Percentiles rank a stretch among this genome's conserved stretches.
phyloP scores from a whole-genome alignment of 2,113 vertebrate genomes.

The Pelecanus crispus region DNA sequence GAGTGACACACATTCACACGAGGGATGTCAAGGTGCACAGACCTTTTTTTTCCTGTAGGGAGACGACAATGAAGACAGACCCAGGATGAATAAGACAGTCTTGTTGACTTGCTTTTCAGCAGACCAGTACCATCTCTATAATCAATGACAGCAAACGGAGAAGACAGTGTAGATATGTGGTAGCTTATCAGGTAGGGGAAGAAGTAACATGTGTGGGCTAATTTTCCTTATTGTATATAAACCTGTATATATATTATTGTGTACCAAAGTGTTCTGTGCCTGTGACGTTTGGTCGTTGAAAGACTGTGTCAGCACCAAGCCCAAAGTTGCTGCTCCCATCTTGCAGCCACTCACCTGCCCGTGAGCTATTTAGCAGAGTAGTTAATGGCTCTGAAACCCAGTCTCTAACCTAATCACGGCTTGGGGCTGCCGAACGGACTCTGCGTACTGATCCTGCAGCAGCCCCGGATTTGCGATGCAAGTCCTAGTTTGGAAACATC shows the following conservation, averaged over 20 bases:
- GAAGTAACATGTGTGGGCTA: not conserved
- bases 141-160: not conserved
- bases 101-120: not conserved
- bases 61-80: not conserved
- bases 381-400: not conserved
- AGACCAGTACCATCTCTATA: not conserved
- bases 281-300: not conserved
- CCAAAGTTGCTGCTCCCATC: not conserved
- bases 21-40: not conserved
- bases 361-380: not conserved
- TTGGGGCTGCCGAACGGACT: not conserved
- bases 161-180: not conserved
- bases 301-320: not conserved
- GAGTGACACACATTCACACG: not conserved
- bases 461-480: rapidly evolving
- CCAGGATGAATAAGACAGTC: not conserved
- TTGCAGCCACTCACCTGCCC: not conserved
- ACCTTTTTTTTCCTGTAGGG: not conserved
- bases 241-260: not conserved
- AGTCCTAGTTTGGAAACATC: not conserved
- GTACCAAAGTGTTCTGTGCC: not conserved
- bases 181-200: not conserved
- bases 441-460: not conserved
- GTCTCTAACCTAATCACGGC: not conserved
- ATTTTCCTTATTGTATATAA: not conserved